A percentile compares a stretch with the other conserved stretches of the same genome.
phyloP scores from a whole-genome alignment of 2,888 invertebrate species.

The Ectemnius cavifrons region DNA sequence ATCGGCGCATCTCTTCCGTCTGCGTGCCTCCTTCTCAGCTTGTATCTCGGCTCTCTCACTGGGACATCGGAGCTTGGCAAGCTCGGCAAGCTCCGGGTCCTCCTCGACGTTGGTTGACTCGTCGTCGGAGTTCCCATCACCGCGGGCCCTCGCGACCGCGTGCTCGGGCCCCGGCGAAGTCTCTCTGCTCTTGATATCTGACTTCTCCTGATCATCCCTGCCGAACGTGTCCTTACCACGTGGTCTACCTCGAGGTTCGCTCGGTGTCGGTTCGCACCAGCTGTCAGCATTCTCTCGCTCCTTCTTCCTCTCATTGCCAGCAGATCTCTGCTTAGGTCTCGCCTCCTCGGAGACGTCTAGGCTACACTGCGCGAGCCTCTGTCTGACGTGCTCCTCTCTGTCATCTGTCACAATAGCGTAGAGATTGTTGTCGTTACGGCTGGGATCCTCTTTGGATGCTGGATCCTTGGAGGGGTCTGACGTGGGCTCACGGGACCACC shows the following conservation, averaged over 20 bases:
- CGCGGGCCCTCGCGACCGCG: conserved; percentile 77
- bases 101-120: conserved; percentile 80
- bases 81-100: conserved; percentile 89
- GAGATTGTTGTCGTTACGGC: background rate
- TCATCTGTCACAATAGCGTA: conserved; percentile 57
- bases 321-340: too few relatives aligned
- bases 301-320: conserved; percentile 24
- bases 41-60: conserved; percentile 94
- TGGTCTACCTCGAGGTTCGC: conserved; percentile 23
- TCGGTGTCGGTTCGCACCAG: background rate
- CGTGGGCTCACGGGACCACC: conserved; percentile 38
- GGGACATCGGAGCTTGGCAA: conserved; percentile 91
- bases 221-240: conserved; percentile 34
- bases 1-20: conserved; percentile 90
- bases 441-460: conserved; percentile 19
- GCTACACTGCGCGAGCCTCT: conserved; percentile 77
- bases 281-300: conserved; percentile 28
- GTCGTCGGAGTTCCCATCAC: conserved; percentile 75
- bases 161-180: conserved; percentile 70
- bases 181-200: conserved; percentile 50
- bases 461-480: conserved; percentile 11
- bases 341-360: conserved; percentile 55
- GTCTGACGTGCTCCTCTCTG: conserved; percentile 58
- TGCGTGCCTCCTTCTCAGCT: conserved; percentile 89
- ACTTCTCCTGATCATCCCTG: conserved; percentile 16